Evolutionary conservation across 2,888 invertebrate genomes (phyloP).

Genomic region (Eristalinus sepulchralis): DNA sequence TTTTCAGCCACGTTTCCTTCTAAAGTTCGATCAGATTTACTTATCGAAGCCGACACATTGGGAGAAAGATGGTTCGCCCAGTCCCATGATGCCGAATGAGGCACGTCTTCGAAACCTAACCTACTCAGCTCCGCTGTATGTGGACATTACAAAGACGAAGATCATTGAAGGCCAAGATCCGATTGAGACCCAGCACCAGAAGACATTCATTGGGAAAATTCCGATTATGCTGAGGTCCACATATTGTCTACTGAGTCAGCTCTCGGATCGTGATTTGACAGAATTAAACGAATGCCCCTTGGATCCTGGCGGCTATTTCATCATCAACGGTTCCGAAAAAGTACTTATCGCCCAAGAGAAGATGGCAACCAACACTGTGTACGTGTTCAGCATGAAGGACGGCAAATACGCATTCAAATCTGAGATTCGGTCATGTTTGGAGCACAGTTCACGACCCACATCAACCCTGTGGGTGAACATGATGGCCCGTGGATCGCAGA

Average conservation of each 20-base stretch:
- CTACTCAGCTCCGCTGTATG: conserved; percentile 99
- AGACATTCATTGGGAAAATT: conserved; percentile 93
- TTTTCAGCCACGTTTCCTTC: conserved; percentile 89
- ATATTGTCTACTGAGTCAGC: conserved; percentile 95
- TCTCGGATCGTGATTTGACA: conserved; percentile 99
- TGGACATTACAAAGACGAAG: conserved; percentile 98
- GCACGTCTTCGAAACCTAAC: conserved; percentile 97
- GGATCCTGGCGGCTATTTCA: conserved; percentile 99
- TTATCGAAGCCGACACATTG: conserved; percentile 99
- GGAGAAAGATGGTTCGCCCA: conserved; percentile 99
- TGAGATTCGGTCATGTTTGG: conserved; percentile 97
- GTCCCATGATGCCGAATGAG: conserved; percentile 99
- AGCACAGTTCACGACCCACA: conserved; percentile 96
- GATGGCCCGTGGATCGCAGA: conserved; percentile 99
- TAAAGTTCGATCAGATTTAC: conserved; percentile 99
- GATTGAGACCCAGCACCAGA: conserved; percentile 90
- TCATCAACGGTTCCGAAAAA: conserved; percentile 99
- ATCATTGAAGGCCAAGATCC: conserved; percentile 95
- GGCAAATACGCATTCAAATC: conserved; percentile 99
- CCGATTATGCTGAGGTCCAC: conserved; percentile 99
- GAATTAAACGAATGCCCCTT: conserved; percentile 99
- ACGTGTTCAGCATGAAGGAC: conserved; percentile 99
- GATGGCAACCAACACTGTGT: conserved; percentile 99
- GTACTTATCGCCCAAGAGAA: conserved; percentile 99
- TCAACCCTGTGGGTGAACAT: conserved; percentile 99